Percentiles rank a stretch among this genome's conserved stretches.
Conservation (phyloP, 2,113 vertebrate species). For the Anguilla rostrata region DNA sequence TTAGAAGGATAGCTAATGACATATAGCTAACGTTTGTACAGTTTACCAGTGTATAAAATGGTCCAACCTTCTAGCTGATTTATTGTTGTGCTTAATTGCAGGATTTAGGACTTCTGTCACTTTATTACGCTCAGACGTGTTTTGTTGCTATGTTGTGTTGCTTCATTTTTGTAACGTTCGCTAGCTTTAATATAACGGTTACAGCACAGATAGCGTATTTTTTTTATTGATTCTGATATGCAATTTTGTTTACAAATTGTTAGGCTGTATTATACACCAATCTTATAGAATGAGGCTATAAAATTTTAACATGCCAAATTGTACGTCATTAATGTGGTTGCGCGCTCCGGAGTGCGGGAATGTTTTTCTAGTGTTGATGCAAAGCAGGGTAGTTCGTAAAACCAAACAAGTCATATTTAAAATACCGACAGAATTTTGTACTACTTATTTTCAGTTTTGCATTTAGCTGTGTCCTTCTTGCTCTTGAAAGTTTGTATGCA, state of each 20-base stretch:
- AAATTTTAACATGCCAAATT: neutral
- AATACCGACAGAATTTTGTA: neutral
- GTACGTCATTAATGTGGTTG: neutral
- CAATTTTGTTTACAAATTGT: neutral
- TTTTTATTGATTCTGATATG: neutral
- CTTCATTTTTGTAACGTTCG: neutral
- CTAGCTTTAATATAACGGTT: neutral
- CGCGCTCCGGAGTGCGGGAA: neutral
- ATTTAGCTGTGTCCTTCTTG: neutral
- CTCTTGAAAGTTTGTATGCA: neutral
- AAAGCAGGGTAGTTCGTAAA: neutral
- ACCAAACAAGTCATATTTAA: neutral
- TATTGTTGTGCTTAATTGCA: no score
- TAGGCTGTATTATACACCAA: neutral
- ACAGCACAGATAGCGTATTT: neutral
- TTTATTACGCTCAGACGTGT: neutral
- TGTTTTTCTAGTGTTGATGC: neutral
- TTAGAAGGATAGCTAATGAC: neutral
- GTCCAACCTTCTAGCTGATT: neutral
- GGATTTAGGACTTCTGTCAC: neutral
- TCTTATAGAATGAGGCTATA: neutral
- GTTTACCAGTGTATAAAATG: no score
- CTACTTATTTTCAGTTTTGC: neutral
- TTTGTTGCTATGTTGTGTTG: neutral
- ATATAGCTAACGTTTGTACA: neutral